Conservation (phyloP, 2,797 vertebrate genomes). For the Gadopsis marmoratus region DNA sequence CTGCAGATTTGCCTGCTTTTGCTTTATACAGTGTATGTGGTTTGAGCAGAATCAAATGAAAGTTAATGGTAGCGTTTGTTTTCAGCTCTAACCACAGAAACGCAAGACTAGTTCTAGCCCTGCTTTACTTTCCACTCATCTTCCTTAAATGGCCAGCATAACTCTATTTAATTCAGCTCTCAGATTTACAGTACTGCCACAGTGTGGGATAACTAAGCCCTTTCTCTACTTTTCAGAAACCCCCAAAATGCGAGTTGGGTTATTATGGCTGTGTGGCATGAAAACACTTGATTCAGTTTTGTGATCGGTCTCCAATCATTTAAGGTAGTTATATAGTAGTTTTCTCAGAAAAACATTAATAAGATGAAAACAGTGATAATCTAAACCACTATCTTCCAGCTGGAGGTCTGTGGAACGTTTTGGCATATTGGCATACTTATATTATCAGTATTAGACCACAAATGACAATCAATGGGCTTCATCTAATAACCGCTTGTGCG, state of each 20-base stretch:
- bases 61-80: slow-evolving; percentile 12
- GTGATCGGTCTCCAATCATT: background rate
- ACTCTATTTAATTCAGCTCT: background rate
- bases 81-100: slow-evolving; percentile 6
- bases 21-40: background rate
- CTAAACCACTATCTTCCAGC: too few relatives aligned
- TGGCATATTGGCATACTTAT: too few relatives aligned
- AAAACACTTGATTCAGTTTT: background rate
- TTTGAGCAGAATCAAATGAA: slow-evolving; percentile 24
- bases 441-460: too few relatives aligned
- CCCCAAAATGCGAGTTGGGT: background rate
- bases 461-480: background rate
- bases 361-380: too few relatives aligned
- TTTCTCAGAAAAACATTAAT: too few relatives aligned
- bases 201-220: background rate
- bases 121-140: background rate
- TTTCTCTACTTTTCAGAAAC: background rate
- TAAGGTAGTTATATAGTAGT: too few relatives aligned
- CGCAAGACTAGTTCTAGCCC: background rate
- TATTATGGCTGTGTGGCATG: too few relatives aligned
- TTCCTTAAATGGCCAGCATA: background rate
- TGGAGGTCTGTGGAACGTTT: too few relatives aligned
- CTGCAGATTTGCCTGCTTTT: slow-evolving; percentile 54
- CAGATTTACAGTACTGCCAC: background rate
- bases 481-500: background rate